phyloP scores from a whole-genome alignment of 2,113 vertebrate species.

The Silurus meridionalis region DNA sequence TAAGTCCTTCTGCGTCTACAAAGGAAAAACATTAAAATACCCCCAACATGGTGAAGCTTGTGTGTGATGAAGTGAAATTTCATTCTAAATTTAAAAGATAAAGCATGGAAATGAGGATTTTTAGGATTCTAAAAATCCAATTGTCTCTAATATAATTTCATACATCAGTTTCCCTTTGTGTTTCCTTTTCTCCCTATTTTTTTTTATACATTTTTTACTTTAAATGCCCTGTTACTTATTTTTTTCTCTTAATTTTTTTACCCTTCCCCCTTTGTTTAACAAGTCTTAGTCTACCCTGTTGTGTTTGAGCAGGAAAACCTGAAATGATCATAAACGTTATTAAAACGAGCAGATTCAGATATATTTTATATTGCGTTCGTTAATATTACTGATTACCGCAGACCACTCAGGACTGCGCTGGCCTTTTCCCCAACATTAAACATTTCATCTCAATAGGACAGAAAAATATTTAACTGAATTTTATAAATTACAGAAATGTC shows the following conservation, averaged over 20 bases:
- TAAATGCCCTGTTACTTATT: too few relatives aligned
- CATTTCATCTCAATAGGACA: not conserved
- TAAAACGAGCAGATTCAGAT: not conserved
- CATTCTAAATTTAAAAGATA: too few relatives aligned
- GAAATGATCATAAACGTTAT: not conserved
- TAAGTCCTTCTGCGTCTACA: conserved; percentile 77
- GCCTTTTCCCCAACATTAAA: not conserved
- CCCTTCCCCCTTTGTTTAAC: too few relatives aligned
- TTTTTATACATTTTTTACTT: too few relatives aligned
- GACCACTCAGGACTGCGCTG: not conserved
- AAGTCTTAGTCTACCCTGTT: not conserved
- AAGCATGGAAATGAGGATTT: too few relatives aligned
- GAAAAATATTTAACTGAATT: too few relatives aligned
- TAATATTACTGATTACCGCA: not conserved
- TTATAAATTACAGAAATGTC: not conserved
- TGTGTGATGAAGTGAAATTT: not conserved
- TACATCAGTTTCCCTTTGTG: too few relatives aligned
- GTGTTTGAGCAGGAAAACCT: not conserved
- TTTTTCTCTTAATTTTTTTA: too few relatives aligned
- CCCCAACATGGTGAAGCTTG: too few relatives aligned
- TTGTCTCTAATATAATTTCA: too few relatives aligned
- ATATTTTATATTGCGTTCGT: not conserved
- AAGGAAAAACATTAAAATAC: not conserved
- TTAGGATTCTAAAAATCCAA: too few relatives aligned
- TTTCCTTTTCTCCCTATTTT: too few relatives aligned